Base-by-base conservation (phyloP, 2,888 invertebrate genomes). In the Disparrhopalites patrizii region DNA sequence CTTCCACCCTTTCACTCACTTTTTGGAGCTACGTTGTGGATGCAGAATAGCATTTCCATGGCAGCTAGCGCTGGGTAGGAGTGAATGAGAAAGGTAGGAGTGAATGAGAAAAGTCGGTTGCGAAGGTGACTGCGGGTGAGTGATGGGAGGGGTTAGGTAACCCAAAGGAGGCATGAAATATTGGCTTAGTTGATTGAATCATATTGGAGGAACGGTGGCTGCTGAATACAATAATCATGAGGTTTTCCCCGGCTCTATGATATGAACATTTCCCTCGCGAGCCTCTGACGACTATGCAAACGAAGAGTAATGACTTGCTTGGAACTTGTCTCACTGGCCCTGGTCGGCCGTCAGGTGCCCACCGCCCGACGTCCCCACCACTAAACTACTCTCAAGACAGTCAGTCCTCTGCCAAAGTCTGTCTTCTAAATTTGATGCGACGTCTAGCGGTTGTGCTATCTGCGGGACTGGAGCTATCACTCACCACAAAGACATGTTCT, bases 251-350 rank as follows among this genome's bases (percentile, higher is more conserved):
- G 7, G 7, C 15, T 15, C 36, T 36, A 10, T 36, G 36, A 7
- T 28, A 30, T 55, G 30, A 15, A 2, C 2, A 33, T 30, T 30
- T 61, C 61, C 61, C 61, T 50, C 18, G 61, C 23, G 61, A 51
- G 47, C 25, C 36, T 50, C 36, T 51, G 30, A 33, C 51, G 31
- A 51, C 50, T 23, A 20, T 50, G 61, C 50, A 58, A 58, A 58
- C 58, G 50, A 61, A 61, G 61, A 61, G 33, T 51, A 51, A 61
- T 61, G 61, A 38, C 23, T 36, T 31, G 13, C 30, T 52, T 52
- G 28, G 30, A 52, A n/a, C 27, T 52, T 52, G 27, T 50, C 50
- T 50, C 50, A n/a, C 47, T 47, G 5, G 7, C 20, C 7, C 47
- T 5, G 5, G 15, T 47, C n/a, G 47, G 7, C 8, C 8, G 50